Conservation (phyloP, 2,888 invertebrate genomes). For the Coelopa pilipes region DNA sequence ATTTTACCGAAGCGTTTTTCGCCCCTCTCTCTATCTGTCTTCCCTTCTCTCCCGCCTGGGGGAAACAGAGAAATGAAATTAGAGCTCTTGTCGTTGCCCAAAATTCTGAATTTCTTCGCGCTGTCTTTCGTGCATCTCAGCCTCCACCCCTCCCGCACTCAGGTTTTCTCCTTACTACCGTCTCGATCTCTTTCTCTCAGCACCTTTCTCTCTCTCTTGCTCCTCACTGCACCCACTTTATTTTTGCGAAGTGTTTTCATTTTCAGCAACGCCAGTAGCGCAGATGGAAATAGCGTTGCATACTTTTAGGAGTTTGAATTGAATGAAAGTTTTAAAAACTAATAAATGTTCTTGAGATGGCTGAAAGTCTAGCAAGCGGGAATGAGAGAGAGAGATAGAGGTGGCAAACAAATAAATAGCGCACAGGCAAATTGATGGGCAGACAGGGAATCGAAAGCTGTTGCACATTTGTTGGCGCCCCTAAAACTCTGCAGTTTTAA, state of each 20-base stretch:
- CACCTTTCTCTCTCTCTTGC: neutral
- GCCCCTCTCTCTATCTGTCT: neutral
- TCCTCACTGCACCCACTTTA: neutral
- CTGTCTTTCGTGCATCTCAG: neutral
- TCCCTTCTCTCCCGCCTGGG: neutral
- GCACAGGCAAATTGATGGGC: too few relatives aligned
- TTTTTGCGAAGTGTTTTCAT: too few relatives aligned
- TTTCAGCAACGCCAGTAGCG: neutral
- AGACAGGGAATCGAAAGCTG: too few relatives aligned
- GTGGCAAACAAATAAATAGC: too few relatives aligned
- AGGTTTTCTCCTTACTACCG: neutral
- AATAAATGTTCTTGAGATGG: too few relatives aligned
- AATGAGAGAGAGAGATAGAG: too few relatives aligned
- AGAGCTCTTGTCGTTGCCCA: neutral
- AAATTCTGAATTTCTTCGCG: neutral
- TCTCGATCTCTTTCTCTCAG: neutral
- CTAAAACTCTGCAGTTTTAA: too few relatives aligned
- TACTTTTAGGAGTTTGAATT: neutral
- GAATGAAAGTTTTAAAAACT: too few relatives aligned
- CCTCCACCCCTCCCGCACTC: neutral
- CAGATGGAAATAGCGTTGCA: neutral
- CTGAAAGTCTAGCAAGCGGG: too few relatives aligned
- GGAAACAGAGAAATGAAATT: slow-evolving; percentile 14
- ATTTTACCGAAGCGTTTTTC: neutral
- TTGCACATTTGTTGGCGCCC: too few relatives aligned